Base-by-base conservation (phyloP, 2,113 vertebrate species). In the Progne subis region DNA sequence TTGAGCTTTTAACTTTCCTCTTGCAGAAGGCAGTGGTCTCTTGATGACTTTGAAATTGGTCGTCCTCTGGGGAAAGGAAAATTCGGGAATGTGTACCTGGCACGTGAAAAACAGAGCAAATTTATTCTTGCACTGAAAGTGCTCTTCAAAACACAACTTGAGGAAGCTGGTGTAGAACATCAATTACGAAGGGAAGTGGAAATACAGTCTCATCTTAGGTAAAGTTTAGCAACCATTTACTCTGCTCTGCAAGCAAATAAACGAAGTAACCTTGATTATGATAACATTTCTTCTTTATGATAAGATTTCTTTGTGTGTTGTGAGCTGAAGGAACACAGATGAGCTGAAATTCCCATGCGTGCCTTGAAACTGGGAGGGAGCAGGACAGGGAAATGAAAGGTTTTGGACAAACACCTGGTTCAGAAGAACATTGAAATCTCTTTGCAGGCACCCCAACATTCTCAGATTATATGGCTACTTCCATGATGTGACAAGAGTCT, bases 181-280 rank as follows among this genome's bases (percentile, higher is more conserved):
- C 99, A 99, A 60, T 98, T 99, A 52, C 96, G 99, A 61, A 97
- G 99, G 82, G 99, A 99, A 94, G 99, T 99, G 72, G 99, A 99
- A 95, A 99, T 99, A 69, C 99, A 99, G 96, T 99, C 99, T 34
- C 99, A 99, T 94, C 99, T 99, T 59, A 98, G 99, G 99, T 99
- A 96, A 93, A 86, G 32, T 47, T 61, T 11, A 82, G 26, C 70
- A 37, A 65, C 3, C 18, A 14, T 7, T 44, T 53, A 16, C 4
- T 17, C 15, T 79, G 26, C 12, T 57, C 88, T 74, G 14, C 65
- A 34, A 65, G 53, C 13, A 46, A 31, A 59, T 50, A 39, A 84
- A 37, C 34, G 14, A 46, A 49, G 46, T 64, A 31, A 46, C 15
- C 8, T 77, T 49, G 52, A 41, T 69, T 43, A 19, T 60, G 23